Evolutionary conservation across 2,797 vertebrate genomes (phyloP).

Genomic region (Takifugu rubripes): DNA sequence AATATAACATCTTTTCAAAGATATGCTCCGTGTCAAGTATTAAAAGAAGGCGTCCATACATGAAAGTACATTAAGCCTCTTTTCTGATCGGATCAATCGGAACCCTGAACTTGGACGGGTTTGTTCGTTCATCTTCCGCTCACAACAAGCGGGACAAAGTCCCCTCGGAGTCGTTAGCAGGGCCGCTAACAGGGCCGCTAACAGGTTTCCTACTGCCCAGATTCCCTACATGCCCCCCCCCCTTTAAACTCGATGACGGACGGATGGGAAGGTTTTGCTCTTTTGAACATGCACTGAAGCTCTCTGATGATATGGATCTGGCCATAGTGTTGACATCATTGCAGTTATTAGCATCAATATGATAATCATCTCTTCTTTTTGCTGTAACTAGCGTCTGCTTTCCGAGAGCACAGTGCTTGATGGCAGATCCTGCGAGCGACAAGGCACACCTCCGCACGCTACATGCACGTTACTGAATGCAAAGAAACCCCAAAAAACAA

Average conservation of each 20-base stretch:
- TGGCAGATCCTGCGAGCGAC: conserved; percentile 75
- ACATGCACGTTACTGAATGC: conserved; percentile 78
- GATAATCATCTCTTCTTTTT: conserved; percentile 37
- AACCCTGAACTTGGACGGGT: conserved; percentile 17
- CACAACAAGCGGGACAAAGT: conserved; percentile 33
- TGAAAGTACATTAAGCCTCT: conserved; percentile 34
- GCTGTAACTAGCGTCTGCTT: conserved; percentile 25
- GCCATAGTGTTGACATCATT: conserved; percentile 79
- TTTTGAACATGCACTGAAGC: conserved; percentile 61
- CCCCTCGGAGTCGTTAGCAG: conserved; percentile 43
- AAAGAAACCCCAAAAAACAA: conserved; percentile 56
- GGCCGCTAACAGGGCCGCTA: conserved; percentile 52
- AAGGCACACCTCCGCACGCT: conserved; percentile 73
- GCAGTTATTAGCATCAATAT: conserved; percentile 71
- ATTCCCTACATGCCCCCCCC: no score
- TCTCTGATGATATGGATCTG: conserved; percentile 66
- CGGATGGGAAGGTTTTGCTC: conserved; percentile 27
- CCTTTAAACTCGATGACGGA: neutral
- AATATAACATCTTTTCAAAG: conserved; percentile 57
- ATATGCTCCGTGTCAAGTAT: conserved; percentile 59
- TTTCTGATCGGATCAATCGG: conserved; percentile 22
- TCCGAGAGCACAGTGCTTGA: conserved; percentile 76
- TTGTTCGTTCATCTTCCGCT: conserved; percentile 12
- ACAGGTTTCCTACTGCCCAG: conserved; percentile 71
- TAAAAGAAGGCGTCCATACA: conserved; percentile 32